These are phyloP conservation scores for Centrocercus urophasianus DNA, from an alignment of 2,113 vertebrate genomes.

Conservation along the genomic window DNA sequence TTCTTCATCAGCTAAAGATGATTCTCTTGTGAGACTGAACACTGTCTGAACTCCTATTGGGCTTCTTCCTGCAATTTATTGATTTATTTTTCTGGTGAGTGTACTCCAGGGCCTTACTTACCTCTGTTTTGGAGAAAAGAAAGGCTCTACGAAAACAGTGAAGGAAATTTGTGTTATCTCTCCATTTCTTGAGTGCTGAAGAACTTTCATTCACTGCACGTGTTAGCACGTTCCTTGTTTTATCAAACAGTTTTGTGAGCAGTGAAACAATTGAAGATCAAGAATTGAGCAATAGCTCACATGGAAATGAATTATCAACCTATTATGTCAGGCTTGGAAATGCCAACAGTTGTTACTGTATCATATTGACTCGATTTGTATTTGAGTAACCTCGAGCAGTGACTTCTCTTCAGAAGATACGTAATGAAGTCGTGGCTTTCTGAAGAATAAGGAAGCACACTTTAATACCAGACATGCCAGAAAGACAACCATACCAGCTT, in stretches of 20 bases:
- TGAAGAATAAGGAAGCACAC: background rate
- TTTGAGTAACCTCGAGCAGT: background rate
- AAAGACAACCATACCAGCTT: background rate
- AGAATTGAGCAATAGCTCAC: background rate
- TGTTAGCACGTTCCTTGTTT: accelerated
- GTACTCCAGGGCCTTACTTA: background rate
- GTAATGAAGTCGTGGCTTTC: background rate
- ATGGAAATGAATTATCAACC: background rate
- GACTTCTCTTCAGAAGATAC: background rate
- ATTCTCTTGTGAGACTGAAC: background rate
- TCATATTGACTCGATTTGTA: background rate
- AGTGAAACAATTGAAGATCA: background rate
- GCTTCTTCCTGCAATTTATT: background rate
- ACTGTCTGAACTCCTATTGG: background rate
- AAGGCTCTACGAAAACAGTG: background rate
- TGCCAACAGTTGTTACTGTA: background rate
- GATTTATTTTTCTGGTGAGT: background rate
- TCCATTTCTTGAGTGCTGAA: background rate
- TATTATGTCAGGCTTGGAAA: background rate
- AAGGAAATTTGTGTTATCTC: background rate
- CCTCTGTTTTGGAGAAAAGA: background rate
- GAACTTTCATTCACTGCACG: accelerated
- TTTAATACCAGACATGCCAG: background rate
- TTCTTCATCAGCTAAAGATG: background rate
- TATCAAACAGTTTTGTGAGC: background rate